Conservation (phyloP, 2,888 invertebrate genomes). For the Pherbina coryleti region DNA sequence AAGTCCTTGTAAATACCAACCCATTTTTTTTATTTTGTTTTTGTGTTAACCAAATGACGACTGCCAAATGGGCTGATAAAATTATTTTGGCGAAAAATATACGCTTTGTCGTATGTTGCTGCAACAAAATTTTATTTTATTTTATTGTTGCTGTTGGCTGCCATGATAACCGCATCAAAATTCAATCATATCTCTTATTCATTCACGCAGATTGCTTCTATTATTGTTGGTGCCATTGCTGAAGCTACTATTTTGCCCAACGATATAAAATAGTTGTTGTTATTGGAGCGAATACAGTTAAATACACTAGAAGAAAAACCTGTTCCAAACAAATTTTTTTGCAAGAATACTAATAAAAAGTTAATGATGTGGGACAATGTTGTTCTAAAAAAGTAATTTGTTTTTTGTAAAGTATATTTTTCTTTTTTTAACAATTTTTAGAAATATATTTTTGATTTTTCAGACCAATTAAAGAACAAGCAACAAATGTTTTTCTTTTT, state of each 20-base stretch:
- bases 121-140: conserved; percentile 6
- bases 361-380: no score
- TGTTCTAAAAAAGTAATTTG: no score
- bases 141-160: conserved; percentile 19
- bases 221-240: neutral
- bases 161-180: conserved; percentile 35
- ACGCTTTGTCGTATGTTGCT: neutral
- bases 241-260: neutral
- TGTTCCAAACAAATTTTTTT: no score
- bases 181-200: conserved; percentile 35
- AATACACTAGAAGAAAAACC: no score
- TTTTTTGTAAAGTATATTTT: no score
- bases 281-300: neutral
- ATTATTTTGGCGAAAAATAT: neutral
- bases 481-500: no score
- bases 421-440: no score
- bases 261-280: neutral
- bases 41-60: neutral
- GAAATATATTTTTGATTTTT: no score
- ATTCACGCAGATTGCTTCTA: conserved; percentile 30
- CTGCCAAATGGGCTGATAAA: conserved; percentile 23
- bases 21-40: neutral
- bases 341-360: no score
- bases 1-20: neutral
- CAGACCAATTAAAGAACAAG: no score